phyloP scores from a whole-genome alignment of 2,113 vertebrate species.

The Oreochromis niloticus region DNA sequence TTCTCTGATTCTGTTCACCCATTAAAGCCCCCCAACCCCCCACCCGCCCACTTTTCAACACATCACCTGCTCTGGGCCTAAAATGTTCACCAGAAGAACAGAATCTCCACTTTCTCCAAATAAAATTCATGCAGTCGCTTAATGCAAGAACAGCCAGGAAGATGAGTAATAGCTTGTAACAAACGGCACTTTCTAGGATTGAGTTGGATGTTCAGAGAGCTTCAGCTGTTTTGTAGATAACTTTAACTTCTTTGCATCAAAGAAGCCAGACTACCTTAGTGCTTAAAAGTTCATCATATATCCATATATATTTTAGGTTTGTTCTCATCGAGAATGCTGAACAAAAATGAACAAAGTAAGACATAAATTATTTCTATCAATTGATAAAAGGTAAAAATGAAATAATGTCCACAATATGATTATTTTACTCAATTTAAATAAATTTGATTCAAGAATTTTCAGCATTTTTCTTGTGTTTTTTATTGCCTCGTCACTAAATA shows the following conservation, averaged over 20 bases:
- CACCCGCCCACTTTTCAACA: neutral
- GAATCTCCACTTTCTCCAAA: conserved; percentile 3
- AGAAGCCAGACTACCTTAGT: neutral
- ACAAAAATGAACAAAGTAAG: neutral
- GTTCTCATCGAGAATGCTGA: neutral
- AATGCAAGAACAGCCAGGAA: neutral
- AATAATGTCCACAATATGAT: neutral
- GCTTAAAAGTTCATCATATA: neutral
- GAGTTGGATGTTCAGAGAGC: neutral
- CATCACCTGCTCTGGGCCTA: conserved; percentile 3
- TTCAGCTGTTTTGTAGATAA: neutral
- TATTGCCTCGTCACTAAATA: neutral
- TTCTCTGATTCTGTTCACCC: conserved; percentile 6
- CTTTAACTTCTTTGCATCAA: neutral
- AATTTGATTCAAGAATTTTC: neutral
- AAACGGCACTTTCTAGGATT: neutral
- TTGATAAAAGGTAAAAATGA: neutral
- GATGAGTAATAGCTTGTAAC: neutral
- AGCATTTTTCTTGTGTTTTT: neutral
- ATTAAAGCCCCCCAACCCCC: neutral
- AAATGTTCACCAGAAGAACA: conserved; percentile 24
- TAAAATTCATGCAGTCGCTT: neutral
- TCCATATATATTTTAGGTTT: neutral
- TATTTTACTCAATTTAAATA: neutral
- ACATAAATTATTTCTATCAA: neutral